Evolutionary conservation across 1,140 invertebrate species (phyloP), one percentile per base, ranked within the genome.

Genomic region (Lasioglossum albipes): DNA sequence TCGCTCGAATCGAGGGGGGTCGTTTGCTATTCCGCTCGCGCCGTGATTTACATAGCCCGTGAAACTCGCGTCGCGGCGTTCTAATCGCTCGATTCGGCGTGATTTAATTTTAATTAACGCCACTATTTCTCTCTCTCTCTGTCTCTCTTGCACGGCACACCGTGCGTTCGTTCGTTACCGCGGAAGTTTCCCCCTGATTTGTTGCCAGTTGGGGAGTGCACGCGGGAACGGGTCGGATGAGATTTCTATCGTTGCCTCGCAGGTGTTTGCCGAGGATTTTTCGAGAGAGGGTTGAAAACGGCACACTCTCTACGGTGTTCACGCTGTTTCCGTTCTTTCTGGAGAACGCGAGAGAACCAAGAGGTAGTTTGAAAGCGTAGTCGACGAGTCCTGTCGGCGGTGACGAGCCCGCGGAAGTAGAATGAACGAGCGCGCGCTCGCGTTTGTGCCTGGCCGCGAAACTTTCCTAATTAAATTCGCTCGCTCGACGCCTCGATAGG

Each of bases 401-500:
- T 36, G 68, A 54, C 59, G 76, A 64, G 68, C 52, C 45, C 18
- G 5, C 9, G 59, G 61, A 76, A 74, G 71, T 57, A 75, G 49
- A 82, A 76, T 31, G 66, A 73, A 57, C 62, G 52, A 3, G 13
- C 52, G 52, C 45, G 54, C 54, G 54, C 42, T 6, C 42, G 49
- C 61, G 61, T 79, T 72, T 72, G 41, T 42, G 76, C 16, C 61
- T 70, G 70, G 54, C 36, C 54, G 75, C 22, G 66, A 70, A 81
- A 81, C 82, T 81, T 73, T 67, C 54, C 41, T 82, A 86, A 86
- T 84, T 84, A 83, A 86, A 67, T 86, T 79, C 66, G 65, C n/a
- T 71, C 80, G 80, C 49, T 66, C 67, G 22, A 82, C 73, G 73
- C 79, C 76, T 79, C 59, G 57, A 70, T 70, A 65, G 64, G 71